Evolutionary conservation across 2,888 invertebrate genomes (phyloP).

Genomic region (Dichetophora obliterata): DNA sequence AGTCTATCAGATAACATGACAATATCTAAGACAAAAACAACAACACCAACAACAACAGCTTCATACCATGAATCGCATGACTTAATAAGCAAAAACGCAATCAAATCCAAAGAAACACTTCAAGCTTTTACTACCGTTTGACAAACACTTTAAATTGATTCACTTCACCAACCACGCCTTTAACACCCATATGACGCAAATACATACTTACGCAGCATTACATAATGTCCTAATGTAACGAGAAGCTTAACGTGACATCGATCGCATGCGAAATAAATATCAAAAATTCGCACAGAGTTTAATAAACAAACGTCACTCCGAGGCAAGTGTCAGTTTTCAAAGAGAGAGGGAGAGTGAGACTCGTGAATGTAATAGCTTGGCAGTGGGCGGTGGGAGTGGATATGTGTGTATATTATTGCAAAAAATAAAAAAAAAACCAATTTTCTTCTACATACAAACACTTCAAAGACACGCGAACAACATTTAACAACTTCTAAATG

Average conservation of each 20-base stretch:
- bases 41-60: background rate
- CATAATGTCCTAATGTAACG: constrained; percentile 10
- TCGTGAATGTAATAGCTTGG: no score
- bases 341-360: background rate
- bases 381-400: background rate
- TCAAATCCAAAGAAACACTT: constrained; percentile 3
- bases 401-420: background rate
- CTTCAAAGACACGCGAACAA: background rate
- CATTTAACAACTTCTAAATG: background rate
- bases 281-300: constrained; percentile 4
- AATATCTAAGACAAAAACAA: background rate
- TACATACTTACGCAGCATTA: background rate
- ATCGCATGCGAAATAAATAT: constrained; percentile 19
- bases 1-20: background rate
- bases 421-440: constrained; percentile 22
- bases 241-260: constrained; percentile 8
- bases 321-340: constrained; percentile 18
- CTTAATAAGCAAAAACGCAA: background rate
- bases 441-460: constrained; percentile 7
- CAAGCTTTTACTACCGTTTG: constrained; percentile 12
- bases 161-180: background rate
- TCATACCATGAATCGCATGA: constrained; percentile 1
- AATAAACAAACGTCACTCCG: constrained; percentile 22
- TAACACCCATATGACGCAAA: background rate
- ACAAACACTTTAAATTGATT: background rate